phyloP scores from a whole-genome alignment of 2,113 vertebrate genomes.

The Acanthochromis polyacanthus region DNA sequence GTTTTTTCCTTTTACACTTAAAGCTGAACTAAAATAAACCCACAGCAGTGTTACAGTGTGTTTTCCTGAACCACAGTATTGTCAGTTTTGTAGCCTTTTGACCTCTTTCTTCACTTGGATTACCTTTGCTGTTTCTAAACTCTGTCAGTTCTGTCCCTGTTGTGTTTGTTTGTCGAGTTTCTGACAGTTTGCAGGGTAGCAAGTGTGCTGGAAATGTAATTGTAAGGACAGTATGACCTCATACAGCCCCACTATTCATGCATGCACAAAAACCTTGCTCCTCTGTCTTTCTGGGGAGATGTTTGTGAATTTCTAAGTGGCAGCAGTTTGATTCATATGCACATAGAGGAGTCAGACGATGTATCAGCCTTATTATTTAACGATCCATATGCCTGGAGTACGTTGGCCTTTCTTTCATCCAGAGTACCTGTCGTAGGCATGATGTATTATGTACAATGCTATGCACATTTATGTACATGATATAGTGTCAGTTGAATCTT shows the following conservation, averaged over 20 bases:
- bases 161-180: constrained; percentile 2
- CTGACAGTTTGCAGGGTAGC: neutral
- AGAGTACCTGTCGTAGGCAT: neutral
- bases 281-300: neutral
- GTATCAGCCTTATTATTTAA: neutral
- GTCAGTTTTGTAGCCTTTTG: constrained; percentile 15
- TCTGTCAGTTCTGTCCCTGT: neutral
- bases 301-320: constrained; percentile 21
- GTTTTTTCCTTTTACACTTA: constrained; percentile 18
- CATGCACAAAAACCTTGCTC: neutral
- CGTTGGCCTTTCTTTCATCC: constrained; percentile 14
- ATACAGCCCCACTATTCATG: neutral
- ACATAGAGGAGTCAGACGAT: constrained; percentile 24
- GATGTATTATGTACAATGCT: constrained; percentile 2
- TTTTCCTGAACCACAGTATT: neutral
- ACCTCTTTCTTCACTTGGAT: neutral
- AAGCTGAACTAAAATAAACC: constrained; percentile 18
- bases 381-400: neutral
- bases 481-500: constrained; percentile 10
- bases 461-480: constrained; percentile 29
- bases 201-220: constrained; percentile 8
- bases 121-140: neutral
- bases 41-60: neutral
- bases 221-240: neutral
- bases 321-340: constrained; percentile 22